phyloP scores from a whole-genome alignment of 2,888 invertebrate genomes.

The Panzeria rudis region DNA sequence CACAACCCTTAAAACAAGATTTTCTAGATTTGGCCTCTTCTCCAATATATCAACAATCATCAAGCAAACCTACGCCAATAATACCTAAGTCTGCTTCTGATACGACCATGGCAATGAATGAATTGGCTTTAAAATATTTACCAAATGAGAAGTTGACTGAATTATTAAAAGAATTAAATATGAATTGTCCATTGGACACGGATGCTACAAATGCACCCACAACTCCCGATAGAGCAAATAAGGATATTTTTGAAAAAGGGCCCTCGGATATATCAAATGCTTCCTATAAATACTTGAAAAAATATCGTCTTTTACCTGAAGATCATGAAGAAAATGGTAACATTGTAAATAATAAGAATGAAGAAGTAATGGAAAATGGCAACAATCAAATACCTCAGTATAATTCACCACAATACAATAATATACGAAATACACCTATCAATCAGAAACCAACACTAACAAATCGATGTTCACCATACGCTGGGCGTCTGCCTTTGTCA shows the following conservation, averaged over 20 bases:
- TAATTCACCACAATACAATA: slow-evolving; percentile 64
- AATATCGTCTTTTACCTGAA: slow-evolving; percentile 80
- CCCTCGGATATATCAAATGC: slow-evolving; percentile 81
- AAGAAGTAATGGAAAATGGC: slow-evolving; percentile 4
- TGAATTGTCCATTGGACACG: slow-evolving; percentile 14
- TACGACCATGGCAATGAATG: slow-evolving; percentile 82
- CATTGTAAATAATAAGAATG: background rate
- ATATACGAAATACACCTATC: slow-evolving; percentile 37
- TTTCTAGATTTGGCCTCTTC: background rate
- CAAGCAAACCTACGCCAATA: slow-evolving; percentile 3
- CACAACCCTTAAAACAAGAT: slow-evolving; percentile 65
- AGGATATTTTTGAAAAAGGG: slow-evolving; percentile 77
- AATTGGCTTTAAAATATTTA: slow-evolving; percentile 81
- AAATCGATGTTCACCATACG: slow-evolving; percentile 68
- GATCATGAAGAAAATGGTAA: slow-evolving; percentile 70
- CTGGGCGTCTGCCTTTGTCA: slow-evolving; percentile 56
- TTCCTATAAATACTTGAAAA: slow-evolving; percentile 81
- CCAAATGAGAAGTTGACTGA: slow-evolving; percentile 80
- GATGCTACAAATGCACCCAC: slow-evolving; percentile 34
- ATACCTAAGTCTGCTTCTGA: slow-evolving; percentile 77
- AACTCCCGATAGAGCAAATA: slow-evolving; percentile 74
- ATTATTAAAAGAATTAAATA: slow-evolving; percentile 77
- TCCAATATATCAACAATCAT: slow-evolving; percentile 8
- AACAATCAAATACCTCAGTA: slow-evolving; percentile 55
- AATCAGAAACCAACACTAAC: slow-evolving; percentile 56